Base-by-base conservation (phyloP, 2,888 invertebrate genomes). In the Nysson spinosus region DNA sequence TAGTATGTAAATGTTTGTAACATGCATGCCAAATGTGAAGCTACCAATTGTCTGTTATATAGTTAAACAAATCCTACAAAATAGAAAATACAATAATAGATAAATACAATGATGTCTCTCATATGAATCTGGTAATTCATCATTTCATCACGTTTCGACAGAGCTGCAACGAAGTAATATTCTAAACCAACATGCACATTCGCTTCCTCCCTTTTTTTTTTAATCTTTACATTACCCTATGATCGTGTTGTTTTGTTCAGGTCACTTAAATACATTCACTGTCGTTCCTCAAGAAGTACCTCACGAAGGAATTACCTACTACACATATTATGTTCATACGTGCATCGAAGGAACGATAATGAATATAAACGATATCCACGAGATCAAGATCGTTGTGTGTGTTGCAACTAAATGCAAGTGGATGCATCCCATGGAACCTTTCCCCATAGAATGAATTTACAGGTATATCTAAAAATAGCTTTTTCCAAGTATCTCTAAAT, bases 301-400 rank as follows among this genome's bases (percentile, higher is more conserved):
- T 83, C 84, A 83, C 81, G 80, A 83, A 84, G 85, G 84, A 84
- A 82, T 81, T 80, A 66, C 57, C 44, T 74, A 72, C 75, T 67
- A 67, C 67, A 67, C 78, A 76, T 78, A 74, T 68, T 71, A 66
- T 75, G 75, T 78, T 77, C 77, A 74, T 77, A 73, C 79, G 69
- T 79, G 79, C 79, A 74, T 79, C 80, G 69, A 80, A 81, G 86
- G 83, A 85, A 86, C 86, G 86, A 86, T 86, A 86, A 85, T 86
- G 86, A 87, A 85, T 80, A 78, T 77, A 83, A 87, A 87, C 87
- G 87, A 87, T 87, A 87, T 85, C 85, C 87, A 87, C 83, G 87
- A 87, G 87, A 87, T 87, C 87, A 86, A 87, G 87, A 86, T 87
- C 87, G 87, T 87, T 87, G 85, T 87, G 87, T 87, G 87, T 87